These are phyloP conservation scores for Tapirus terrestris DNA, from an alignment of 2,113 vertebrate species.

Conservation along the genomic window DNA sequence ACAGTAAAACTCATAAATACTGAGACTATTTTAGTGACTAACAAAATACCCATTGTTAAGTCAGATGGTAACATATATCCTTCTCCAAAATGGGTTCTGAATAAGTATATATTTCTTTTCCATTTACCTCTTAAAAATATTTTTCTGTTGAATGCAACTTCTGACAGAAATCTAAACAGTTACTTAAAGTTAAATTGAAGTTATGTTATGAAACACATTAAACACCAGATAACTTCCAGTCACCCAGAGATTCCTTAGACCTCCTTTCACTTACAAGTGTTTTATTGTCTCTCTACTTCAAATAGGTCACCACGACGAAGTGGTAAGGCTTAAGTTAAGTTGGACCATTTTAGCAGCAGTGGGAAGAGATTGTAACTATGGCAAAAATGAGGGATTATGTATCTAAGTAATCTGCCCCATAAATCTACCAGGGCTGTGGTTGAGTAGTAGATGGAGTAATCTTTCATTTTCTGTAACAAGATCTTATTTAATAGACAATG, in stretches of 20 bases:
- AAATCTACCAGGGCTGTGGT: not conserved
- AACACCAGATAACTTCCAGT: not conserved
- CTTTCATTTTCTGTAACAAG: not conserved
- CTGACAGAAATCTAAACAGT: not conserved
- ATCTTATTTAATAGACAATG: not conserved
- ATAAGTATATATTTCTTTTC: not conserved
- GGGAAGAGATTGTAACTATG: not conserved
- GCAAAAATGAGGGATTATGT: not conserved
- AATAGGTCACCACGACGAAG: not conserved
- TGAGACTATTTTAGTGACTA: constrained; percentile 2
- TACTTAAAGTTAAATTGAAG: not conserved
- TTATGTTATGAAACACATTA: not conserved
- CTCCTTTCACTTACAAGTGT: not conserved
- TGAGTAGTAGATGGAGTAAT: not conserved
- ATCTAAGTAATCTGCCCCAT: not conserved
- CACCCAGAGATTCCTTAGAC: not conserved
- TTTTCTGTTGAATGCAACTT: not conserved
- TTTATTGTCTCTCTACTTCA: not conserved
- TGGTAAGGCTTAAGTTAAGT: not conserved
- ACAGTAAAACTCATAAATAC: constrained; percentile 19
- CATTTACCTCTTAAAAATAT: constrained; percentile 1
- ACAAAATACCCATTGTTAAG: not conserved
- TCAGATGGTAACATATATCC: not conserved
- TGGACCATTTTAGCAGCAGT: not conserved
- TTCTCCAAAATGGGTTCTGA: not conserved